Evolutionary conservation across 2,888 invertebrate genomes (phyloP), one percentile per base, ranked within the genome.

Genomic region (Pharmacophagus antenor): DNA sequence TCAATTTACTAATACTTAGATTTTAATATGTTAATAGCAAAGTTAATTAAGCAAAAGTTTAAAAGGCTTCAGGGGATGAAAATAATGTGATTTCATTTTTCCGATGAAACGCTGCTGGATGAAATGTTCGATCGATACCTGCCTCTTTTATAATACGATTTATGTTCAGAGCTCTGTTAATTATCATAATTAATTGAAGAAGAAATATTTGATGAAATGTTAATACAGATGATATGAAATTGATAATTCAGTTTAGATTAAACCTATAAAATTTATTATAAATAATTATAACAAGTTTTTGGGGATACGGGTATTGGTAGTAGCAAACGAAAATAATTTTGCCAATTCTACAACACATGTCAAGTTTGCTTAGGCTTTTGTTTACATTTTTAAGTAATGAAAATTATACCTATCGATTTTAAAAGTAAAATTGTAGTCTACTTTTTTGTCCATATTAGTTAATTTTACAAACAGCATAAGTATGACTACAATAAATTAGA

Each of bases 21-120:
- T 54, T 54, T 50, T 22, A 31, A 44, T 31, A 55, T 55, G 42
- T 59, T 67, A 65, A 67, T 64, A 63, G 61, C 61, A 65, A 65
- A 63, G 58, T 62, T 68, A 66, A 70, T 70, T 68, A 67, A 69
- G 62, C 61, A 56, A 58, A 63, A 69, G 58, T 63, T 67, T 65
- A 62, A 68, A 65, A 62, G 66, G 63, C 63, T 69, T 64, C 64
- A 46, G 31, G 58, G 58, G 62, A 63, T 64, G 63, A 67, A 65
- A 67, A 67, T 51, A 66, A 67, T 67, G 67, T 66, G 63, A 66
- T 66, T 68, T 65, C 48, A 64, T 65, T 64, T 63, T 63, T 62
- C 58, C 50, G 47, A 57, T 52, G 60, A 60, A 60, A 50, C 51
- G 54, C 25, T 42, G 18, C 37, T 27, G 44, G 37, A 47, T 42